These are phyloP conservation scores for Pseudochirops corinnae DNA, from an alignment of 2,797 vertebrate species.

Conservation along the genomic window DNA sequence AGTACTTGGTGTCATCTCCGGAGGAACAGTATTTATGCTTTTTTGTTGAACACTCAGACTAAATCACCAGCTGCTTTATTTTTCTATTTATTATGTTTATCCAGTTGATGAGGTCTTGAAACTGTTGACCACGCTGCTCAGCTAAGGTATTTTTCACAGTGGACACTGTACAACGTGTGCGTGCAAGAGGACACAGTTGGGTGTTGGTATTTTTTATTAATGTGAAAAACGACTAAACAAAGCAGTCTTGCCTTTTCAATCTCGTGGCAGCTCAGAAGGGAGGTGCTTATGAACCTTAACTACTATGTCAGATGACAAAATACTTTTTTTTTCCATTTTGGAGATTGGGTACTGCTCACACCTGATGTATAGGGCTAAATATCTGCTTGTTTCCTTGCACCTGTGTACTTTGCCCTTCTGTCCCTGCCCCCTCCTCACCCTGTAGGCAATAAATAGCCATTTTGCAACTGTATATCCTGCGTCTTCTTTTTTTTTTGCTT, in stretches of 20 bases:
- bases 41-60: slow-evolving; percentile 67
- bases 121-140: slow-evolving; percentile 78
- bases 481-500: slow-evolving; percentile 64
- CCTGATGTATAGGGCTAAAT: slow-evolving; percentile 78
- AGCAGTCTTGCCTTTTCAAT: slow-evolving; percentile 79
- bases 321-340: slow-evolving; percentile 81
- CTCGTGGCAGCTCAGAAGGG: slow-evolving; percentile 77
- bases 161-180: slow-evolving; percentile 79
- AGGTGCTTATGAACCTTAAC: slow-evolving; percentile 78
- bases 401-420: slow-evolving; percentile 68
- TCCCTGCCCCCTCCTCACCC: slow-evolving; percentile 68
- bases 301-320: slow-evolving; percentile 81
- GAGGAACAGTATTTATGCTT: slow-evolving; percentile 70
- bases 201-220: slow-evolving; percentile 71
- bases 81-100: slow-evolving; percentile 80
- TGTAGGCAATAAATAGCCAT: slow-evolving; percentile 85
- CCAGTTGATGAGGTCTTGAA: slow-evolving; percentile 71
- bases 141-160: slow-evolving; percentile 79
- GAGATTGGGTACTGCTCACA: slow-evolving; percentile 78
- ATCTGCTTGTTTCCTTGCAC: slow-evolving; percentile 78
- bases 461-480: slow-evolving; percentile 77
- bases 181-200: slow-evolving; percentile 75
- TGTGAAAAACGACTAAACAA: slow-evolving; percentile 75
- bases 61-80: slow-evolving; percentile 83
- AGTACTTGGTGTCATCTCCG: slow-evolving; percentile 63